Evolutionary conservation across 2,888 invertebrate genomes (phyloP), one percentile per base, ranked within the genome.

Genomic region (Diarsia dahlii): DNA sequence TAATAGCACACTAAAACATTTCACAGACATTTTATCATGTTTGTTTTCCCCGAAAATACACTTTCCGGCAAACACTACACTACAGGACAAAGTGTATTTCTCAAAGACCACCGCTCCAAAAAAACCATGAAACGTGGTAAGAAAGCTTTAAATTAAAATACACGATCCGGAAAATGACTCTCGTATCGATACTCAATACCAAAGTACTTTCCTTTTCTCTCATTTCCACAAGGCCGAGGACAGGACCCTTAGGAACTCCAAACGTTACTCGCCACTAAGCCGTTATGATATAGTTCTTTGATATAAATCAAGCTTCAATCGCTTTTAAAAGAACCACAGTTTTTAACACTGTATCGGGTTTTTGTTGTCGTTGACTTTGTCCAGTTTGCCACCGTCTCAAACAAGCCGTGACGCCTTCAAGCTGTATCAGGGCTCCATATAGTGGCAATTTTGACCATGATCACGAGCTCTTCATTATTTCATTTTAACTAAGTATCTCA

Each of bases 261-360:
- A 85, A 78, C 62, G 71, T 74, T 63, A 74, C 62, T 74, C 28
- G 64, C 60, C 67, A 78, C 78, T 77, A 79, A 79, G 79, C 78
- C 71, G 54, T 77, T 76, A 78, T 85, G 71, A 81, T 79, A 80
- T 68, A 48, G 64, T 71, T 77, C 64, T 66, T 70, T 80, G 48
- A 23, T 62, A 84, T 84, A 86, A 85, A 84, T 84, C 68, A 71
- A 52, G 34, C 60, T 76, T 60, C 69, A 74, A 77, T 76, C 34
- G 74, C 60, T 58, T 71, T 83, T 79, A 56, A 67, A 71, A 66
- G 62, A 45, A 54, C 54, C 52, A 56, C 39, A 13, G 10, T 70
- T 76, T 81, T 80, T 70, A 67, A 23, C 58, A 74, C 28, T 18
- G 46, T 45, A 65, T 66, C 15, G n/a, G 46, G 52, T 62, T 76